phyloP scores from a whole-genome alignment of 2,888 invertebrate genomes.

The Acanthococcus lagerstroemiae region DNA sequence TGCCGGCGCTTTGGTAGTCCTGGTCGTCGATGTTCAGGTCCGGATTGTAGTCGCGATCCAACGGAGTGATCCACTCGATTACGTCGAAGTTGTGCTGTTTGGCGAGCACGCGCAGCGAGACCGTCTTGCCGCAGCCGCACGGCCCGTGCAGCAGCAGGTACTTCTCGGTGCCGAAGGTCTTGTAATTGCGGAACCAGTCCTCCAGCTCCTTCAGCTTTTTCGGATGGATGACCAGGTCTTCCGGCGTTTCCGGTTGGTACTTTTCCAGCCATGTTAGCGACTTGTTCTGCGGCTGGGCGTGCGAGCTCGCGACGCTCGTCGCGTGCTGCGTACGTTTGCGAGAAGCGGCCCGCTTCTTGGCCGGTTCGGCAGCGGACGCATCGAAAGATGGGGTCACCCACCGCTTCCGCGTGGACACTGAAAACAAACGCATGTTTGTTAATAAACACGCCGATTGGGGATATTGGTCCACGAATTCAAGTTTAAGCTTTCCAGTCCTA shows the following conservation, averaged over 20 bases:
- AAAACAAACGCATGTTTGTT: not conserved
- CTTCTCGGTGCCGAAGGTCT: not conserved
- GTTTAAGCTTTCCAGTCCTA: too few relatives aligned
- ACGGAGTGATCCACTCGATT: conserved; percentile 74
- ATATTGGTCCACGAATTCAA: too few relatives aligned
- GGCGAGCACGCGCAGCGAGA: conserved; percentile 57
- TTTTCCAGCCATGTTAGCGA: conserved; percentile 47
- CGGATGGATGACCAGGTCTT: conserved; percentile 60
- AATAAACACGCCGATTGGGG: too few relatives aligned
- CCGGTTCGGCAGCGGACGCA: not conserved
- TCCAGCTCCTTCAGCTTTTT: conserved; percentile 66
- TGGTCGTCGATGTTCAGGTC: conserved; percentile 9
- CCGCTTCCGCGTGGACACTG: conserved; percentile 21
- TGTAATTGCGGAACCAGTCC: conserved; percentile 37
- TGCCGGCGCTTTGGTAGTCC: conserved; percentile 22
- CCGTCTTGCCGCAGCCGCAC: conserved; percentile 75
- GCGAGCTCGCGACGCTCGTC: not conserved
- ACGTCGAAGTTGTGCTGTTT: conserved; percentile 51
- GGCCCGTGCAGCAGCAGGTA: conserved; percentile 65
- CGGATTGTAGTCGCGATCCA: conserved; percentile 51
- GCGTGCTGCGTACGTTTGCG: not conserved
- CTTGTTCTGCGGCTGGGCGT: not conserved
- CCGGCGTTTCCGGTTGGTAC: conserved; percentile 49
- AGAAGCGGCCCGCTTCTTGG: not conserved
- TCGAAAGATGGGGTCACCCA: conserved; percentile 33